Percentiles rank a stretch among this genome's conserved stretches.
Evolutionary conservation across 2,797 vertebrate genomes (phyloP).

Genomic region (Polyboroides typus): DNA sequence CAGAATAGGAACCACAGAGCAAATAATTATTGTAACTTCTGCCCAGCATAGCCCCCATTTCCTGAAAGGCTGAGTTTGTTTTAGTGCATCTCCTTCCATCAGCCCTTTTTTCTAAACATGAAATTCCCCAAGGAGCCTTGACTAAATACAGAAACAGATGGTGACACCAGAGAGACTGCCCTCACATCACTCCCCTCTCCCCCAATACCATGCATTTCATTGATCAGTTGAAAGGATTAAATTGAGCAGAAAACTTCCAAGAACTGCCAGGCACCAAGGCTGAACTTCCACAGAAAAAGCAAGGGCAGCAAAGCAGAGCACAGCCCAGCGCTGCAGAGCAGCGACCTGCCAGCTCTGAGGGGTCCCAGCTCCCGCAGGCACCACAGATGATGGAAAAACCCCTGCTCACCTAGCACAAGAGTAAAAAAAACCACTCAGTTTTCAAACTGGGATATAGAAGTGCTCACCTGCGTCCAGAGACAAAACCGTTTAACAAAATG

Average conservation of each 20-base stretch:
- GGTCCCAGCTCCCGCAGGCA: not conserved
- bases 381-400: not conserved
- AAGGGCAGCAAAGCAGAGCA: not conserved
- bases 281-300: not conserved
- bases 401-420: not conserved
- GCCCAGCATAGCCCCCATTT: not conserved
- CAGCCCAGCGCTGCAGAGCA: not conserved
- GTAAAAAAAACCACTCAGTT: not conserved
- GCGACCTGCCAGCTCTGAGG: accelerated
- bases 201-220: not conserved
- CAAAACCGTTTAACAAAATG: not conserved
- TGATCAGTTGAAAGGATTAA: conserved; percentile 41
- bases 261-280: not conserved
- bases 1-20: conserved; percentile 23
- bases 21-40: conserved; percentile 43
- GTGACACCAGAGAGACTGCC: not conserved
- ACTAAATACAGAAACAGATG: conserved; percentile 52
- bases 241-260: conserved; percentile 25
- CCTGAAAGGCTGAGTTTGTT: conserved; percentile 27
- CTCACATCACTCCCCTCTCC: not conserved
- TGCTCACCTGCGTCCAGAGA: not conserved
- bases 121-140: not conserved
- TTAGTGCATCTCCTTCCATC: conserved; percentile 4
- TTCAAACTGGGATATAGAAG: not conserved
- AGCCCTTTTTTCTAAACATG: conserved; percentile 9